These are phyloP conservation scores for Tetramorium bicarinatum DNA, from an alignment of 2,888 invertebrate species.

Conservation along the genomic window DNA sequence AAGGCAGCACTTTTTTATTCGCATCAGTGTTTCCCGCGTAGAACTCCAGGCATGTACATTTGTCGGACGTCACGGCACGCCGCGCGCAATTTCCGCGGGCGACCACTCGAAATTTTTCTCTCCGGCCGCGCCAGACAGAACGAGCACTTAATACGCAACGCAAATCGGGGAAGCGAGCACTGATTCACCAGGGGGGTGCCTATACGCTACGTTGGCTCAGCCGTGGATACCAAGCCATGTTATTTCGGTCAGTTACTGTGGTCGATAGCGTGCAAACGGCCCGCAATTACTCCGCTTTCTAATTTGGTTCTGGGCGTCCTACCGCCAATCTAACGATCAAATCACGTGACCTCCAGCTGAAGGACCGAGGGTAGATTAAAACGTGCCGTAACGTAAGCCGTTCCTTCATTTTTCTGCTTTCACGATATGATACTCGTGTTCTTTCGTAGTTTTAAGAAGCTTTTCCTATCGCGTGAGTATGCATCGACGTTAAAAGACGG, in stretches of 20 bases:
- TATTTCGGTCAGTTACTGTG: slow-evolving; percentile 79
- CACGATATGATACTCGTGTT: slow-evolving; percentile 20
- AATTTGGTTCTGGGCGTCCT: slow-evolving; percentile 80
- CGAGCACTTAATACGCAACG: slow-evolving; percentile 54
- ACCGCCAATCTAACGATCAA: slow-evolving; percentile 81
- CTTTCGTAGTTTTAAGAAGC: not conserved
- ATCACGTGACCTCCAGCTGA: slow-evolving; percentile 80
- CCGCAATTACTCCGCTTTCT: slow-evolving; percentile 83
- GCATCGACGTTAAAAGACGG: not conserved
- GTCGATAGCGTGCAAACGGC: slow-evolving; percentile 81
- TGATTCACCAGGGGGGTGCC: slow-evolving; percentile 46
- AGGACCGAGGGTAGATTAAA: slow-evolving; percentile 74
- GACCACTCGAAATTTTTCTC: slow-evolving; percentile 56
- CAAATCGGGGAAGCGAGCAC: slow-evolving; percentile 63
- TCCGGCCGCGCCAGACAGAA: not conserved
- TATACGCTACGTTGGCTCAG: not conserved
- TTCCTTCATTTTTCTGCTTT: slow-evolving; percentile 19
- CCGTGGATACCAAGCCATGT: slow-evolving; percentile 49
- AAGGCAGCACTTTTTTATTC: slow-evolving; percentile 37
- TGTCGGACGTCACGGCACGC: slow-evolving; percentile 42
- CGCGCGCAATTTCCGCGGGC: slow-evolving; percentile 59
- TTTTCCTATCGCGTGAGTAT: not conserved
- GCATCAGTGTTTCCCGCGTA: slow-evolving; percentile 31
- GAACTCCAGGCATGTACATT: slow-evolving; percentile 21
- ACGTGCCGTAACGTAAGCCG: slow-evolving; percentile 61